A percentile compares a stretch with the other conserved stretches of the same genome.
phyloP scores from a whole-genome alignment of 2,113 vertebrate genomes.

The Bucco capensis region DNA sequence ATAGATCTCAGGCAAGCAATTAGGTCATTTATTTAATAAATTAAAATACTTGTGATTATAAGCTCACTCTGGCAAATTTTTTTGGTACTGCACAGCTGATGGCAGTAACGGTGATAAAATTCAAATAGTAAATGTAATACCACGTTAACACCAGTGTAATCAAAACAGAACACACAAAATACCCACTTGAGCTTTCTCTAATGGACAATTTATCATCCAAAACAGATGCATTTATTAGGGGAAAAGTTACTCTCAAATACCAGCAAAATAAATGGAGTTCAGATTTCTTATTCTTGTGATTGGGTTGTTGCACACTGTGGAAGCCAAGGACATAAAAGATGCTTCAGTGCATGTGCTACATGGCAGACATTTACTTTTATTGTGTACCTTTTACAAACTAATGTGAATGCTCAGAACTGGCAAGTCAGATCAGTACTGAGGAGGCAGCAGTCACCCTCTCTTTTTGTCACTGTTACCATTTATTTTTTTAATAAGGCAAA shows the following conservation, averaged over 20 bases:
- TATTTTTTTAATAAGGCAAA: neutral
- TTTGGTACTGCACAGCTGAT: neutral
- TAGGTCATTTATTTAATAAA: conserved; percentile 71
- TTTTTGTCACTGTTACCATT: neutral
- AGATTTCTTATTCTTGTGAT: conserved; percentile 37
- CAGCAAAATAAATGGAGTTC: conserved; percentile 60
- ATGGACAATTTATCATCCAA: conserved; percentile 60
- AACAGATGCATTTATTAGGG: conserved; percentile 60
- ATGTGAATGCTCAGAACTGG: neutral
- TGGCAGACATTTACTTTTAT: conserved; percentile 29
- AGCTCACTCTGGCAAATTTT: conserved; percentile 31
- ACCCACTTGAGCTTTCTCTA: conserved; percentile 49
- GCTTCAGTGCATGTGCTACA: neutral
- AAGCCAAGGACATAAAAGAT: conserved; percentile 28
- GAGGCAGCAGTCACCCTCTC: neutral
- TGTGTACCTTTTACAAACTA: conserved; percentile 10
- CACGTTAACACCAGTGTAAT: conserved; percentile 42
- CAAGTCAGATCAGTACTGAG: conserved; percentile 33
- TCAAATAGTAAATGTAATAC: conserved; percentile 3
- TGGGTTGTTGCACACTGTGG: neutral
- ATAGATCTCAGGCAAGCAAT: conserved; percentile 62
- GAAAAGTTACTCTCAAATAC: conserved; percentile 51
- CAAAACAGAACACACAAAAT: conserved; percentile 26
- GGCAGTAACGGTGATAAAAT: conserved; percentile 32
- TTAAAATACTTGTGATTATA: conserved; percentile 61